Conservation (phyloP, 2,113 vertebrate species). For the Chunga burmeisteri region DNA sequence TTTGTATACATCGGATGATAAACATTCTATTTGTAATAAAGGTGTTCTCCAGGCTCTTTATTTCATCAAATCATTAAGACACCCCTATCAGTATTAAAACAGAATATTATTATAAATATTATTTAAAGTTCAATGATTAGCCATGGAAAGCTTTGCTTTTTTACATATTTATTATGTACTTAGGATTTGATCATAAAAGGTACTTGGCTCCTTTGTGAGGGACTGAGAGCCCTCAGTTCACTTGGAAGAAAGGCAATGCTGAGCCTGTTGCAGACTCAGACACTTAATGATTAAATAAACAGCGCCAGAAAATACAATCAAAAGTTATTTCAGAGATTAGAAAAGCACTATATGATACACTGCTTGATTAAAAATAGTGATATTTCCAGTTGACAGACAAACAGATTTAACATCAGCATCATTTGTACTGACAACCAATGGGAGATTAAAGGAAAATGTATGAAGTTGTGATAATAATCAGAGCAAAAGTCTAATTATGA, state of each 20-base stretch:
- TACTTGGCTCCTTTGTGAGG: neutral
- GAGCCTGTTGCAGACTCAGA: neutral
- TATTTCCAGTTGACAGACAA: constrained; percentile 2
- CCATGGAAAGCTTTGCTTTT: constrained; percentile 2
- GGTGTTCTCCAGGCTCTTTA: neutral
- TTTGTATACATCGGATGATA: neutral
- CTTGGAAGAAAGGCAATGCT: neutral
- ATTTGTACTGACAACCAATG: constrained; percentile 8
- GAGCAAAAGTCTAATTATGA: constrained; percentile 48
- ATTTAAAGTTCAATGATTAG: constrained; percentile 44
- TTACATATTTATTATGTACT: constrained; percentile 21
- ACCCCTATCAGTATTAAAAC: neutral
- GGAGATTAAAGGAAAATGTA: constrained; percentile 11
- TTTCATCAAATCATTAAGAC: neutral
- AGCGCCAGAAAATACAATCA: constrained; percentile 17
- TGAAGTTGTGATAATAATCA: constrained; percentile 42
- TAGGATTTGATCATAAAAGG: constrained; percentile 13
- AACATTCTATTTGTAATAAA: constrained; percentile 15
- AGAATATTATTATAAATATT: constrained; percentile 6
- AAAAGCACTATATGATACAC: neutral
- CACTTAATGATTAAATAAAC: neutral
- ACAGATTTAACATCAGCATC: constrained; percentile 13
- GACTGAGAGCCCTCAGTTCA: neutral
- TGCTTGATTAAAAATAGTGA: constrained; percentile 26
- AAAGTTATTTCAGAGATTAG: constrained; percentile 11